phyloP scores from a whole-genome alignment of 2,113 vertebrate species.

The Brachirus orientalis region DNA sequence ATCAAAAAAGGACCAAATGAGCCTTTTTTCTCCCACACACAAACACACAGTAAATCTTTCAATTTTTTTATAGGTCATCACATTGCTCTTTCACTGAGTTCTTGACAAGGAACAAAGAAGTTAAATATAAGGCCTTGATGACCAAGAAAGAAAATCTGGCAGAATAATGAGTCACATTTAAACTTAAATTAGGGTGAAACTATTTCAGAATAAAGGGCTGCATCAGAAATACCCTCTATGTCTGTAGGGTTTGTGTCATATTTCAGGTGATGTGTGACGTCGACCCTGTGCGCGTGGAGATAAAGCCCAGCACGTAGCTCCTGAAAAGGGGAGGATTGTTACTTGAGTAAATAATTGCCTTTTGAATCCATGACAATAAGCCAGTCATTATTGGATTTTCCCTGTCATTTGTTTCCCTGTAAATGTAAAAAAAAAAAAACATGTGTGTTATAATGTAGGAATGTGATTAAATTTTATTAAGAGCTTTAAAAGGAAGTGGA shows the following conservation, averaged over 20 bases:
- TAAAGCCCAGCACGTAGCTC: fast-evolving
- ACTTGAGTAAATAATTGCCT: background rate
- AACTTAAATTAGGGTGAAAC: background rate
- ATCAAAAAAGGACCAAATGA: too few relatives aligned
- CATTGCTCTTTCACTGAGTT: too few relatives aligned
- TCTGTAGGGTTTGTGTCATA: background rate
- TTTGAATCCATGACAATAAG: background rate
- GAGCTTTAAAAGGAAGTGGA: background rate
- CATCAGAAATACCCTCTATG: background rate
- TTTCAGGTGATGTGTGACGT: background rate
- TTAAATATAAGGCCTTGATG: slow-evolving; percentile 17
- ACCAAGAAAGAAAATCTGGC: background rate
- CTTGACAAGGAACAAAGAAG: background rate
- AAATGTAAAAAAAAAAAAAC: too few relatives aligned
- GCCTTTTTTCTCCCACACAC: too few relatives aligned
- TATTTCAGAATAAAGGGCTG: background rate
- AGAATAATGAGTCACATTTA: background rate
- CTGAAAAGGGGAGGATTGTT: background rate
- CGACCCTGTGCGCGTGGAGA: fast-evolving
- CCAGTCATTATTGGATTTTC: background rate
- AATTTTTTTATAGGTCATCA: too few relatives aligned
- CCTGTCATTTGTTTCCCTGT: background rate
- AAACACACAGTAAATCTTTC: too few relatives aligned
- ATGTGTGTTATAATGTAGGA: fast-evolving
- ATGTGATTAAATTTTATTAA: too few relatives aligned